phyloP scores from a whole-genome alignment of 2,888 invertebrate genomes.

The Ochropacha duplaris region DNA sequence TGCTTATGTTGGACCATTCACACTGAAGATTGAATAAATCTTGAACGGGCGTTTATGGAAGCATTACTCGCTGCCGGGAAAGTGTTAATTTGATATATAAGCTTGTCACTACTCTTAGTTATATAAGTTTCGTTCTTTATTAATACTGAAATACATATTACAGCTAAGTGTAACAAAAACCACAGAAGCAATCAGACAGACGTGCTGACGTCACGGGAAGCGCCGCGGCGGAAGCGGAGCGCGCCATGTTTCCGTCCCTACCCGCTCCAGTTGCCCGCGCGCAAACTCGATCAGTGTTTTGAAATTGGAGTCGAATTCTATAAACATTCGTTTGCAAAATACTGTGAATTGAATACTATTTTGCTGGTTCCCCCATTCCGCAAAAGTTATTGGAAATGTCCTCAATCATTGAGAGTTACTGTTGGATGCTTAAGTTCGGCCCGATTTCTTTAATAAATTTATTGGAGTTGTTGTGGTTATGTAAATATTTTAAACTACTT shows the following conservation, averaged over 20 bases:
- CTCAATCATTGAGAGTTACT: not conserved
- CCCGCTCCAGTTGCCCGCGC: slow-evolving; percentile 45
- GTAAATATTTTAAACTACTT: no score
- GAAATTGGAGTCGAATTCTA: slow-evolving; percentile 45
- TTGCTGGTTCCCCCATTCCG: not conserved
- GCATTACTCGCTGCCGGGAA: no score
- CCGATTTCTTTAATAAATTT: no score
- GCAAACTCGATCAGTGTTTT: slow-evolving; percentile 57
- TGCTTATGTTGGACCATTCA: no score
- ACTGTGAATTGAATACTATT: not conserved
- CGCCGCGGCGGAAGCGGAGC: slow-evolving; percentile 59
- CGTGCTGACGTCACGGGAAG: slow-evolving; percentile 63
- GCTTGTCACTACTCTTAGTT: no score
- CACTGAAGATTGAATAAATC: no score
- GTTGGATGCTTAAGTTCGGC: no score
- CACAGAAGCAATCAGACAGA: slow-evolving; percentile 37
- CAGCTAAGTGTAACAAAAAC: slow-evolving; percentile 32
- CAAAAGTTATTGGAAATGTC: not conserved
- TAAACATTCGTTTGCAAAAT: slow-evolving; percentile 11
- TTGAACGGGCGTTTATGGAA: no score
- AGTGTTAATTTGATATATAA: no score
- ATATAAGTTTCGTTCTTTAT: no score
- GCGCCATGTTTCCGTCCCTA: slow-evolving; percentile 54
- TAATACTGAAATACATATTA: slow-evolving; percentile 2
- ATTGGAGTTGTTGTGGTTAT: no score